These are phyloP conservation scores for Toxonevra muliebris DNA, from an alignment of 2,888 invertebrate genomes.

Conservation along the genomic window DNA sequence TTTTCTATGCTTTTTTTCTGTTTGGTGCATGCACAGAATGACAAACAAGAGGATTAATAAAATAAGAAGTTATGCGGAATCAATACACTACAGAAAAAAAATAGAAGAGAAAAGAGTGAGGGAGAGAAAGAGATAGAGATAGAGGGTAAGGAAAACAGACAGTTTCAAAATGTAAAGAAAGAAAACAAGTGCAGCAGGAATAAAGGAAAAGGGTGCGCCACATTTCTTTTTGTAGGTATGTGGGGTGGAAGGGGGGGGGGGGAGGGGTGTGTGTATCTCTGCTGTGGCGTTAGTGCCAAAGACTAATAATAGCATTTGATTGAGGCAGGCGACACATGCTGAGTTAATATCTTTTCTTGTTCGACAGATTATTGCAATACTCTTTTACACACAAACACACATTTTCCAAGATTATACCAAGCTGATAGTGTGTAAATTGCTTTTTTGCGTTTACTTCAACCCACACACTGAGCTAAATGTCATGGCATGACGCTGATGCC, in stretches of 20 bases:
- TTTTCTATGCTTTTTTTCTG: too few relatives aligned
- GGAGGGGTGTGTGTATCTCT: neutral
- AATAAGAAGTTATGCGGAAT: slow-evolving; percentile 41
- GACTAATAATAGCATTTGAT: slow-evolving; percentile 37
- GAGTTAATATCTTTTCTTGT: slow-evolving; percentile 36
- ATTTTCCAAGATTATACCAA: slow-evolving; percentile 34
- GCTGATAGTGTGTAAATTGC: slow-evolving; percentile 39
- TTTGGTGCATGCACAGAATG: slow-evolving; percentile 17
- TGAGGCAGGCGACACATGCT: slow-evolving; percentile 42
- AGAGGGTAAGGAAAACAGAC: too few relatives aligned
- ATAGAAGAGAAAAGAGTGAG: neutral
- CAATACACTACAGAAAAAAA: slow-evolving; percentile 23
- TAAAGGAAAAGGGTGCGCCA: too few relatives aligned
- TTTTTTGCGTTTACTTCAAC: slow-evolving; percentile 32
- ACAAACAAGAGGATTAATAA: slow-evolving; percentile 42
- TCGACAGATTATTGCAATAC: slow-evolving; percentile 33
- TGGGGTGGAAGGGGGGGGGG: neutral
- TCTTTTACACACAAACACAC: neutral
- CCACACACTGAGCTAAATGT: too few relatives aligned
- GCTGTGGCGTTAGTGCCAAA: slow-evolving; percentile 17
- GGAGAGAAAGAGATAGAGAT: slow-evolving; percentile 13
- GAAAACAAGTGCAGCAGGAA: slow-evolving; percentile 20
- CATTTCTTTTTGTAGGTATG: too few relatives aligned
- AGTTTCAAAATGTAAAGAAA: neutral
- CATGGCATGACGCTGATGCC: too few relatives aligned